Base-by-base conservation (phyloP, 2,113 vertebrate genomes). In the Limnothrissa miodon region DNA sequence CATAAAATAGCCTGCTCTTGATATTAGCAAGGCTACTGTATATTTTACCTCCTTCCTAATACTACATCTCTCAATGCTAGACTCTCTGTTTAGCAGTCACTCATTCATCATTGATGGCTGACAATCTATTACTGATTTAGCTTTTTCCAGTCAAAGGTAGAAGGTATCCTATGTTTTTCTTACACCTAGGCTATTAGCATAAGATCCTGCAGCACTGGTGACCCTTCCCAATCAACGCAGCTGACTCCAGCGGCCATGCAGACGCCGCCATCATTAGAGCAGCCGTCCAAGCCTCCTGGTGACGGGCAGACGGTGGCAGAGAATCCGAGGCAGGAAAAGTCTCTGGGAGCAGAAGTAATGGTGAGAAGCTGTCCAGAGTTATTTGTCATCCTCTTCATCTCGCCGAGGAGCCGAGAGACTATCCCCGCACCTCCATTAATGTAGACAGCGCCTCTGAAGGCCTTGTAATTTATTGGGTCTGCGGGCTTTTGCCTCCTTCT, bases 371-470 rank as follows among this genome's bases (percentile, higher is more conserved):
- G 92, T 92, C 90, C 86, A 87, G 88, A 87, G 89, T 90, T 90
- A 91, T 94, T 93, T 93, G 89, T 91, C 78, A 82, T 85, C 90
- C 92, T 91, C 92, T 91, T 92, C 90, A 93, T 93, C 92, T 92
- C 87, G 89, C 84, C 45, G 87, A 85, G 82, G 87, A 89, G 89
- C 87, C 85, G 88, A 90, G 89, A 89, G 89, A 91, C 85, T 87
- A 82, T 86, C 46, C 84, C 91, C 88, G 91, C 92, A 92, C 91
- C 90, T 94, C 92, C 89, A 93, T 92, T 93, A 92, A 92, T 92
- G 91, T 90, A 90, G 91, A 93, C 91, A 92, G 92, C 91, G 89
- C 88, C 90, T 91, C 91, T 87, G 92, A 92, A 91, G 91, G 87
- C 85, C 29, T 10, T 45, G 88, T 92, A 92, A 93, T 93, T 93